Base-by-base conservation (phyloP, 2,888 invertebrate genomes). In the Cenopis cana region DNA sequence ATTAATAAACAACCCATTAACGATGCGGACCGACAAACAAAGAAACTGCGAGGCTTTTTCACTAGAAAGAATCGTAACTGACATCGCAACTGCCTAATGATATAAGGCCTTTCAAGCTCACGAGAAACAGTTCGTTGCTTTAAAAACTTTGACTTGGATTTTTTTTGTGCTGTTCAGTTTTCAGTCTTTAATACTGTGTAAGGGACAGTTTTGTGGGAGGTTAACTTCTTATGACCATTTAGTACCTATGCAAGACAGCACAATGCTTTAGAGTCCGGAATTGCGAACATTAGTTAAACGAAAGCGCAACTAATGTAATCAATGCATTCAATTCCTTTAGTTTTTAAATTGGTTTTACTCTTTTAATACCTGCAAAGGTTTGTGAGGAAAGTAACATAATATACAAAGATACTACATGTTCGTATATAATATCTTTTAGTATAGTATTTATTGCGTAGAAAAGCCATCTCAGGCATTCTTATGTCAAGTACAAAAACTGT, bases 1-100 rank as follows among this genome's bases (percentile, higher is more conserved):
- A 84, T 85, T 87, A 85, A 85, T 88, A 88, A 86, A 85, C 84
- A 84, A 85, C 83, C 84, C 83, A 87, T 88, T 88, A 84, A 80
- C 79, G 79, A 79, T 76, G 77, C 52, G 52, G 68, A 68, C 59
- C 74, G 82, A 82, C 78, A 80, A 77, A 76, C 75, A 74, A 76
- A 74, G 72, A 74, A 73, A 59, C 74, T 62, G 67, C 74, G 57
- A 50, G 38, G 60, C 69, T 64, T 75, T 73, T 67, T 74, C 55
- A n/a, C 2, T 55, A 8, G n/a, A 14, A 55, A 29, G 24, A 2
- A 29, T 12, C 24, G 24, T 55, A 54, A 29, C 14, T 29, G 9
- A 6, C 14, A n/a, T n/a, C 5, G 0, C n/a, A 24, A 29, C n/a
- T 55, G 24, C 8, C 29, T n/a, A 55, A 6, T 29, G 29, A 55